Evolutionary conservation across 2,888 invertebrate genomes (phyloP), one percentile per base, ranked within the genome.

Genomic region (Coronaproctus castanopsis): DNA sequence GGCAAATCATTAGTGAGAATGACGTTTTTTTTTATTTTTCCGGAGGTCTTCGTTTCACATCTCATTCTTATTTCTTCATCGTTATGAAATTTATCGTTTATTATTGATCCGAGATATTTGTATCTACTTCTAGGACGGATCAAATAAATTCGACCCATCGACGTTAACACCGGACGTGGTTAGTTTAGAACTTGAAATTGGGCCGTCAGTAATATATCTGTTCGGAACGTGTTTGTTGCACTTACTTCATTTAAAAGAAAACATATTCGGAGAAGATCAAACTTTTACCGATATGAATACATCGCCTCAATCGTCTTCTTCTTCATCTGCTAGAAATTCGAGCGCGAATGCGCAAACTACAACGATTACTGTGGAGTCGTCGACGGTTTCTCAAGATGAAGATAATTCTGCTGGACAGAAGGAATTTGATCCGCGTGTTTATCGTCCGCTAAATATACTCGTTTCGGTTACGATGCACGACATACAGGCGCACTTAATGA

Each of bases 241-340:
- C 70, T 87, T 95, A 67, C 81, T 93, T 69, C 85, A 89, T 73
- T 77, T 93, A 52, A 84, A 93, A 77, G 96, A 98, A 74, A 97
- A 97, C 69, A 90, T 97, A 65, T 92, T 98, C 71, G 97, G 97
- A 0, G 93, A 92, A 72, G 89, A 93, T 75, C 95, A 97, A 73
- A 80, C 78, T 22, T 93, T 93, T 69, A 88, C 88, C 0, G 93
- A 95, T 67, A 92, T 93, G 86, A 87, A 67, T 61, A 66, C 65
- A 59, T 64, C 65, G 22, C 62, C 66, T 36, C 60, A 61, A 55
- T 54, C 64, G 60, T 24, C 66, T 51, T 58, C 64, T 57, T 50
- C 62, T 51, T 36, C 36, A 8, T n/a, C n/a, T n/a, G n/a, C n/a
- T n/a, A 14, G 14, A 36, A 54, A 54, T 49, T 50, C 21, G 23